These are phyloP conservation scores for Brienomyrus brachyistius DNA, from an alignment of 2,113 vertebrate genomes.

Conservation along the genomic window DNA sequence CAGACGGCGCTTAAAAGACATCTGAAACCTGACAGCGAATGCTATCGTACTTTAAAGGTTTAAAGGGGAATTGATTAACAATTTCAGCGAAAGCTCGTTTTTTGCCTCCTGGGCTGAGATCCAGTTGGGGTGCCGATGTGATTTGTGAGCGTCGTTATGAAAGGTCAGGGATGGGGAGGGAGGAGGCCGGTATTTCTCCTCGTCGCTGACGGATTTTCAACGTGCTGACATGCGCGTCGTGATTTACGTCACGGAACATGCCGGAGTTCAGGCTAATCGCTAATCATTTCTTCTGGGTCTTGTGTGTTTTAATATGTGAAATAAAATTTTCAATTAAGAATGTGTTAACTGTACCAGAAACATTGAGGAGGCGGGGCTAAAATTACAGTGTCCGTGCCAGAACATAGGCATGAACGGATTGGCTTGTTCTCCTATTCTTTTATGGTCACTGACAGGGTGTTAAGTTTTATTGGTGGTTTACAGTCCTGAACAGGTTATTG, in stretches of 20 bases:
- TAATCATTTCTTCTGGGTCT: background rate
- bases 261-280: background rate
- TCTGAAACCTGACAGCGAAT: background rate
- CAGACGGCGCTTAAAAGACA: background rate
- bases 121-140: background rate
- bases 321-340: background rate
- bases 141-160: background rate
- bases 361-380: background rate
- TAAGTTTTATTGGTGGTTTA: slow-evolving; percentile 16
- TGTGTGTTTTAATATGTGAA: too few relatives aligned
- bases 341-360: background rate
- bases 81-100: background rate
- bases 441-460: background rate
- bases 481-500: slow-evolving; percentile 45
- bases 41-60: background rate
- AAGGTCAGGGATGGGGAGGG: background rate
- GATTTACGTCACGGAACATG: background rate
- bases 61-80: slow-evolving; percentile 3
- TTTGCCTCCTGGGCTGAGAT: background rate
- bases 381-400: background rate
- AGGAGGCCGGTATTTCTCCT: background rate
- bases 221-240: background rate
- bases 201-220: background rate
- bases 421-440: background rate
- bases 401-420: background rate